phyloP scores from a whole-genome alignment of 2,113 vertebrate genomes.

The Ameiurus melas region DNA sequence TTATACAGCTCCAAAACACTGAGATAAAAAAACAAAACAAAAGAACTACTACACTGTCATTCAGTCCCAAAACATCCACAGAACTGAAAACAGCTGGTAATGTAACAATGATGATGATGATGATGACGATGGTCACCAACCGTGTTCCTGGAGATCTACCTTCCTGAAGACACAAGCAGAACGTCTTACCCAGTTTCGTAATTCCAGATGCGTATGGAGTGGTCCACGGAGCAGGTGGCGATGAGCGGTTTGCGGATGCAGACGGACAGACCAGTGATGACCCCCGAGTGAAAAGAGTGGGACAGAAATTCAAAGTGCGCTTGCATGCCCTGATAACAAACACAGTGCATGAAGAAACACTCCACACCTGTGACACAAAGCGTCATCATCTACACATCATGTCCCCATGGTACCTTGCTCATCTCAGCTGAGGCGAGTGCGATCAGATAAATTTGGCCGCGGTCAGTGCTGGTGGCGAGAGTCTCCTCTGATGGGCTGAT shows the following conservation, averaged over 20 bases:
- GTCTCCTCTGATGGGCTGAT: constrained; percentile 89
- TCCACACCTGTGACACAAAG: not conserved
- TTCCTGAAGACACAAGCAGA: not conserved
- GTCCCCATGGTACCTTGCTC: constrained; percentile 56
- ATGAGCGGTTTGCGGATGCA: constrained; percentile 87
- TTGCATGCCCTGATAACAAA: constrained; percentile 71
- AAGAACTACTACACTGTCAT: not conserved
- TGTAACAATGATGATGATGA: not conserved
- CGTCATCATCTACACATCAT: too few species aligned
- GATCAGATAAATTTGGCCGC: constrained; percentile 84
- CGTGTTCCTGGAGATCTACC: too few species aligned
- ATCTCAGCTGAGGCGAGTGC: constrained; percentile 75
- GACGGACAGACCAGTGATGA: constrained; percentile 83
- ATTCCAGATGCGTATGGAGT: constrained; percentile 92
- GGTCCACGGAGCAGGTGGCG: constrained; percentile 90
- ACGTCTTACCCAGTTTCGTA: constrained; percentile 85
- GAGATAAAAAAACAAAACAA: constrained; percentile 7
- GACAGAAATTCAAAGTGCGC: constrained; percentile 82
- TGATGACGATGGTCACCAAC: not conserved
- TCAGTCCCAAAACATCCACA: not conserved
- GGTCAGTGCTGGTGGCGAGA: constrained; percentile 78
- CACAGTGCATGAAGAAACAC: not conserved
- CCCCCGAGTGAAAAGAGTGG: constrained; percentile 82
- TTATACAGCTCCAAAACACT: constrained; percentile 87
- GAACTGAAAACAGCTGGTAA: not conserved